Percentiles rank a stretch among this genome's conserved stretches.
Evolutionary conservation across 2,888 invertebrate species (phyloP).

Genomic region (Apodemia hepburni): DNA sequence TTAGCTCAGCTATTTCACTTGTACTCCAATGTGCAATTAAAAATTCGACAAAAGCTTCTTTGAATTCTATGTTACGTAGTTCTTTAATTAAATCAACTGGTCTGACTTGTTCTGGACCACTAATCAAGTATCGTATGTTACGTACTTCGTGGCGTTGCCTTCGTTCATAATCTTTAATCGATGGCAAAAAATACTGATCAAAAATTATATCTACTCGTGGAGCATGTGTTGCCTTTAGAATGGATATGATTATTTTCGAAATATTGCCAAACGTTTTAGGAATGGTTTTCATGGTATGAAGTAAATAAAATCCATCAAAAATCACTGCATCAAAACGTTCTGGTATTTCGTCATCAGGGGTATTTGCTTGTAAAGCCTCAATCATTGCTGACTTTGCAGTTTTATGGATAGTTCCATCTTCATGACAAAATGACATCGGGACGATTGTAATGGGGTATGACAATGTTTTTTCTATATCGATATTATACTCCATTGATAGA

Average conservation of each 20-base stretch:
- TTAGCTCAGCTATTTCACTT: conserved; percentile 29
- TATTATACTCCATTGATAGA: background rate
- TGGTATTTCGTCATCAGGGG: background rate
- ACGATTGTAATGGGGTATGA: background rate
- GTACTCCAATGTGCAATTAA: conserved; percentile 33
- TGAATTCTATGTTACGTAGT: background rate
- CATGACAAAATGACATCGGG: background rate
- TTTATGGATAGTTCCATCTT: background rate
- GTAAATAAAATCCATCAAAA: background rate
- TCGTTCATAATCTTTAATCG: conserved; percentile 41
- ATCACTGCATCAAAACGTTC: background rate
- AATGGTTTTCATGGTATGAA: background rate
- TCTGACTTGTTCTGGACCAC: background rate
- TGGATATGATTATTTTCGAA: background rate
- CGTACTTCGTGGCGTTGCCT: conserved; percentile 9
- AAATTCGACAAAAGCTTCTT: conserved; percentile 31
- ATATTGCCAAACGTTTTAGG: background rate
- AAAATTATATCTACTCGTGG: conserved; percentile 21
- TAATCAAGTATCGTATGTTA: background rate
- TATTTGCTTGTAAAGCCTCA: background rate
- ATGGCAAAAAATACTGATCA: conserved; percentile 41
- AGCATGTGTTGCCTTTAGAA: background rate
- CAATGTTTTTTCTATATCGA: background rate
- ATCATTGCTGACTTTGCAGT: background rate
- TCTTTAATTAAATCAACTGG: background rate